Evolutionary conservation across 2,797 vertebrate genomes (phyloP).

Genomic region (Serranus cabrilla): DNA sequence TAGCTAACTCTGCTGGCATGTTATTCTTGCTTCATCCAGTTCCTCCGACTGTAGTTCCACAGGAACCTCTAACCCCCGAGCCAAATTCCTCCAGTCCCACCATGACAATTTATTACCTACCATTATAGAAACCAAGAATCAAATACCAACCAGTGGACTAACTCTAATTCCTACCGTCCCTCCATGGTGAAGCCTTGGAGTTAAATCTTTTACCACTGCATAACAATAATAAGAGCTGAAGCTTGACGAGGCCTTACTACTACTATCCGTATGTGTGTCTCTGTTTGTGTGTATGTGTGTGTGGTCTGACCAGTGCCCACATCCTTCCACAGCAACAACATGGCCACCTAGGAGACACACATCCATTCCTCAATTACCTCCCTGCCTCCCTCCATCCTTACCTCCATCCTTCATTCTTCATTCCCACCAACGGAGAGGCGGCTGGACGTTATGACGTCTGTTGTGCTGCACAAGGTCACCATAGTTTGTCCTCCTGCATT

Average conservation of each 20-base stretch:
- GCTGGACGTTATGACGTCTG: conserved; percentile 61
- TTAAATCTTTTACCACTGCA: conserved; percentile 52
- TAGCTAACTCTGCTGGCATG: conserved; percentile 43
- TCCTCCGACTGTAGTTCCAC: conserved; percentile 57
- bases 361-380: conserved; percentile 66
- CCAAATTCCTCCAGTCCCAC: conserved; percentile 66
- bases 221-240: conserved; percentile 71
- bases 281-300: conserved; percentile 60
- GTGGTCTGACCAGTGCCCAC: conserved; percentile 80
- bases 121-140: conserved; percentile 65
- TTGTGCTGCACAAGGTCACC: conserved; percentile 45
- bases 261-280: conserved; percentile 31
- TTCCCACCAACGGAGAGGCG: conserved; percentile 59
- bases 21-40: conserved; percentile 64
- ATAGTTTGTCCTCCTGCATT: conserved; percentile 68
- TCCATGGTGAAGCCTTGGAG: conserved; percentile 44
- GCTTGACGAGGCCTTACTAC: conserved; percentile 51
- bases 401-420: conserved; percentile 59
- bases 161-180: conserved; percentile 58
- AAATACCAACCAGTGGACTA: conserved; percentile 60
- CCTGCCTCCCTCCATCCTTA: conserved; percentile 58
- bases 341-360: conserved; percentile 79
- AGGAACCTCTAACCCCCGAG: conserved; percentile 61
- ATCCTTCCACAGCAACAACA: conserved; percentile 74
- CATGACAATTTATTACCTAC: conserved; percentile 76